Evolutionary conservation across 2,113 vertebrate species (phyloP).

Genomic region (Orientallactaga bullata): DNA sequence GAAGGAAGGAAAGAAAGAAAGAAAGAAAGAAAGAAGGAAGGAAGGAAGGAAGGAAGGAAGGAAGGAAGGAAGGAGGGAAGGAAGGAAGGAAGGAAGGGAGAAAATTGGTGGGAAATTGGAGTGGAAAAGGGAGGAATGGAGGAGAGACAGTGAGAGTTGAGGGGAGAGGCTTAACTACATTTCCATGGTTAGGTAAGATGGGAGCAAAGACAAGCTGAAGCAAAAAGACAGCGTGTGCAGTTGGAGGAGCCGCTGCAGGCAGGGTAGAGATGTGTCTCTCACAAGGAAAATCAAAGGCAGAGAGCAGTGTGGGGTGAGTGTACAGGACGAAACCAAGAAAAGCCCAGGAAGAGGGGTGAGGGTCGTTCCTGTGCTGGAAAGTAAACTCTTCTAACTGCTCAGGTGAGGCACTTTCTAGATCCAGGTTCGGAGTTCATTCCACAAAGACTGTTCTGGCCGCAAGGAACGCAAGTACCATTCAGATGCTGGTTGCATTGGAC

Average conservation of each 20-base stretch:
- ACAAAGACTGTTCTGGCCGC: background rate
- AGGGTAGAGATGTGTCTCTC: too few relatives aligned
- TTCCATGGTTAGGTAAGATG: background rate
- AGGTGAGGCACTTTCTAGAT: background rate
- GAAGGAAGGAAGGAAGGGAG: too few relatives aligned
- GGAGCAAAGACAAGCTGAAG: background rate
- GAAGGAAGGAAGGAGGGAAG: background rate
- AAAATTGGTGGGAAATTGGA: background rate
- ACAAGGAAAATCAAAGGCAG: background rate
- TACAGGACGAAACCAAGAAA: fast-evolving
- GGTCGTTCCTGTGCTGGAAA: background rate
- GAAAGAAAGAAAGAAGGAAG: too few relatives aligned
- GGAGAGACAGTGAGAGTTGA: background rate
- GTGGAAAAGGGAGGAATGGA: fast-evolving
- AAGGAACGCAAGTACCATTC: background rate
- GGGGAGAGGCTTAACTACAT: background rate
- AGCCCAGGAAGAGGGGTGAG: too few relatives aligned
- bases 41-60: too few relatives aligned
- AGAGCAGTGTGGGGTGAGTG: fast-evolving
- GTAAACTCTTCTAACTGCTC: background rate
- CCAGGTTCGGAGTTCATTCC: background rate
- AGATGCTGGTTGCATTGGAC: background rate
- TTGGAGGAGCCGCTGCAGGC: background rate
- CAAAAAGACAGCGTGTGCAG: too few relatives aligned
- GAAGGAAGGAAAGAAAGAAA: too few relatives aligned